Conservation (phyloP, 2,797 vertebrate species). For the Sardinella longiceps region DNA sequence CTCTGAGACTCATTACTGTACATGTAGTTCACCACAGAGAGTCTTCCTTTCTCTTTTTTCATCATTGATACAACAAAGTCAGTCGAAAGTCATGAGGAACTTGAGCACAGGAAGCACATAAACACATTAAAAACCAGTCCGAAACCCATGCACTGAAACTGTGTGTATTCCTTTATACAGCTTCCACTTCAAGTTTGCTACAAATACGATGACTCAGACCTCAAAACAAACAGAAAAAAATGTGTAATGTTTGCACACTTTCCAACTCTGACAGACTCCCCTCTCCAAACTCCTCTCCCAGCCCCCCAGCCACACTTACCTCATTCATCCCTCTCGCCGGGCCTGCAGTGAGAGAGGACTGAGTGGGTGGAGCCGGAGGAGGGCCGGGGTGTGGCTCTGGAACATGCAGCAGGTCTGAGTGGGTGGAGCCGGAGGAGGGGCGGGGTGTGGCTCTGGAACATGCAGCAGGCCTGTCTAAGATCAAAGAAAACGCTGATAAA, state of each 20-base stretch:
- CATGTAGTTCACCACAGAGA: background rate
- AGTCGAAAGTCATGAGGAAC: background rate
- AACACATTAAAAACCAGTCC: background rate
- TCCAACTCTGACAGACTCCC: background rate
- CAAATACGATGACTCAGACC: background rate
- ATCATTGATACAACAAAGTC: background rate
- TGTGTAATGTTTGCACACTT: background rate
- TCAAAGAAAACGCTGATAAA: conserved; percentile 27
- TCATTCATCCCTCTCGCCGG: conserved; percentile 77
- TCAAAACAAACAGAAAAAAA: conserved; percentile 1
- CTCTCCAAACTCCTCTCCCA: background rate
- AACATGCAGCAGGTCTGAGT: conserved; percentile 62
- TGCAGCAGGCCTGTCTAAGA: conserved; percentile 52
- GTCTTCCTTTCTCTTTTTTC: background rate
- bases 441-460: conserved; percentile 58
- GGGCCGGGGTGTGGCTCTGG: conserved; percentile 54
- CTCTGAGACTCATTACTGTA: too few species aligned
- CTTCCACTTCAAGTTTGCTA: background rate
- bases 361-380: conserved; percentile 43
- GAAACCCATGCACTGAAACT: background rate
- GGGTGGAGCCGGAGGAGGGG: conserved; percentile 34
- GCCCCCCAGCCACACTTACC: conserved; percentile 53
- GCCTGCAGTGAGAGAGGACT: conserved; percentile 63
- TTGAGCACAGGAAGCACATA: background rate
- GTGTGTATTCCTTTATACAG: background rate